Conservation (phyloP, 2,888 invertebrate species). For the Tetrapedia diversipes region DNA sequence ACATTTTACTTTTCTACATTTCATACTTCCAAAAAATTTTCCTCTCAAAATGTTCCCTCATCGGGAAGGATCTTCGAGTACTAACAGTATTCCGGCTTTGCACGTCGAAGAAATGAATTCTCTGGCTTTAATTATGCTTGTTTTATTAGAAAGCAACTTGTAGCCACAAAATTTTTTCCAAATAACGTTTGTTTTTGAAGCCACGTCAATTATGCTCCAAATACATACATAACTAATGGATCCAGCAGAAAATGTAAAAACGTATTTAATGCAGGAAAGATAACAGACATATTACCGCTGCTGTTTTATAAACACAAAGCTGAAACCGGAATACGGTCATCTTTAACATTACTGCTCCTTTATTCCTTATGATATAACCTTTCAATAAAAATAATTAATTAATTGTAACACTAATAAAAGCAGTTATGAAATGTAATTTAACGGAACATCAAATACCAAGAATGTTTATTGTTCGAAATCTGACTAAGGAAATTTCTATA, state of each 20-base stretch:
- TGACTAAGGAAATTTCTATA: no score
- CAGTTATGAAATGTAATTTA: no score
- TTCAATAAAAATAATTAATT: no score
- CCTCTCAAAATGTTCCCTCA: not conserved
- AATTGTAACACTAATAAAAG: no score
- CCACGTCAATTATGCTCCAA: conserved; percentile 4
- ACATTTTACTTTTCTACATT: conserved; percentile 4
- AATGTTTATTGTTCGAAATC: no score
- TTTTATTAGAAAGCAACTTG: not conserved
- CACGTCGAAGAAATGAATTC: not conserved
- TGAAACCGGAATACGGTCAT: no score
- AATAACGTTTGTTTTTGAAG: not conserved
- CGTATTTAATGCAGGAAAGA: not conserved
- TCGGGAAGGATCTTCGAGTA: not conserved
- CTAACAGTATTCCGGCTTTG: not conserved
- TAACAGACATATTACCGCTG: conserved; percentile 12
- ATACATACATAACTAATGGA: conserved; percentile 10
- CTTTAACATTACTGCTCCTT: no score
- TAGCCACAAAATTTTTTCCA: not conserved
- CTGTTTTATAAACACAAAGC: no score
- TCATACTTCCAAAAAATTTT: not conserved
- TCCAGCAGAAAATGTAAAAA: not conserved
- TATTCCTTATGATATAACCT: no score
- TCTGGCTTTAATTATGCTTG: not conserved
- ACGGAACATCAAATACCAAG: no score